Evolutionary conservation across 2,113 vertebrate genomes (phyloP), one percentile per base, ranked within the genome.

Genomic region (Grantiella picta): DNA sequence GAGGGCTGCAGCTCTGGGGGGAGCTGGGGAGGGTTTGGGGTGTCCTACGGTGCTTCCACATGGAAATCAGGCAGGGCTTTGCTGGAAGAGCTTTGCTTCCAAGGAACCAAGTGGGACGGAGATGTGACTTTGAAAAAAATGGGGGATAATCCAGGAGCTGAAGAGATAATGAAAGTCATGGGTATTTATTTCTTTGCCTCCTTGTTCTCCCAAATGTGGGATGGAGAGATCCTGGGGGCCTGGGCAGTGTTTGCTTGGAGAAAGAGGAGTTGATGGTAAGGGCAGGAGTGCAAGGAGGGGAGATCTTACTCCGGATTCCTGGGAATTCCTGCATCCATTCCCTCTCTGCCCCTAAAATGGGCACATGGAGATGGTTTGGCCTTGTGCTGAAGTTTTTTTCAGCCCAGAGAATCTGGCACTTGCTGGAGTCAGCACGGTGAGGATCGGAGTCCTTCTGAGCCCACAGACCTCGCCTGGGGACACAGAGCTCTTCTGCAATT

Each of bases 21-120:
- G 49, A 5, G 5, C 19, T 42, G 49, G 28, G 44, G 16, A 14
- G 18, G 1, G 17, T 2, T 0, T 2, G 13, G n/a, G 15, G 29
- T 49, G 28, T 33, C 45, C 38, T 2, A 0, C 0, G 1, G 5
- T 50, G 12, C 29, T 29, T 28, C 66, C 81, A 59, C n/a, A 6
- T 0, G 5, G 40, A 44, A 42, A 45, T 12, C 1, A 1, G 45
- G 36, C 19, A 21, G 0, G 66, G 66, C 31, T 71, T 68, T 71
- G 71, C 31, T 59, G 40, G 50, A 13, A 47, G 52, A 54, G 59
- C 35, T 68, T 81, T 45, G 79, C 6, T 65, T 33, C 5, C 3
- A 27, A 44, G 28, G 71, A 57, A 4, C 7, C 15, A 10, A 13
- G 15, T 5, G 38, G n/a, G 38, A 7, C 21, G 36, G 56, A 54